Evolutionary conservation across 2,888 invertebrate genomes (phyloP).

Genomic region (Crematogaster levior): DNA sequence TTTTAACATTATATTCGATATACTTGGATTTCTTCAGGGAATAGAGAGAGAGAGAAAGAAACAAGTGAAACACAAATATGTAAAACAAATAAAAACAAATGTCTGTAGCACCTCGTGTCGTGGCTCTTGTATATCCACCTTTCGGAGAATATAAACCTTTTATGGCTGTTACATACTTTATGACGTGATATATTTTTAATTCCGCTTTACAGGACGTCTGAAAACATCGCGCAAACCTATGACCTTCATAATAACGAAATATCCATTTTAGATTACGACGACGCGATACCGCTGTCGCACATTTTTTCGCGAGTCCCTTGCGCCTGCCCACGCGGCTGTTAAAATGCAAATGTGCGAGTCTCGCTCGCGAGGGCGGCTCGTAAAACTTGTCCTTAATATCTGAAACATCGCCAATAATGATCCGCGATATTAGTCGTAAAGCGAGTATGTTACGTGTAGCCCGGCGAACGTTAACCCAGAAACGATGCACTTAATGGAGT

Average conservation of each 20-base stretch:
- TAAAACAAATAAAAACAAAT: not conserved
- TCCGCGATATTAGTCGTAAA: conserved; percentile 43
- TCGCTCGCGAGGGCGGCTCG: not conserved
- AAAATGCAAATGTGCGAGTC: conserved; percentile 38
- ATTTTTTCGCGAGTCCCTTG: not conserved
- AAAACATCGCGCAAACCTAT: not conserved
- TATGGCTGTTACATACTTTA: not conserved
- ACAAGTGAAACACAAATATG: not conserved
- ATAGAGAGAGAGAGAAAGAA: too few species aligned
- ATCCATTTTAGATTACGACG: conserved; percentile 24
- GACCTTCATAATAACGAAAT: conserved; percentile 12
- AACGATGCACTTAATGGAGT: conserved; percentile 22
- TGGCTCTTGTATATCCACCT: not conserved
- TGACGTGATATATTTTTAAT: conserved; percentile 17
- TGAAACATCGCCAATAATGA: conserved; percentile 40
- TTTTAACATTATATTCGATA: too few species aligned
- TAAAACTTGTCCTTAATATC: conserved; percentile 34
- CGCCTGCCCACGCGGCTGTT: conserved; percentile 1
- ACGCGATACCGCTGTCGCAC: not conserved
- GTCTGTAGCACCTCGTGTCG: too few species aligned
- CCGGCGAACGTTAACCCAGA: conserved; percentile 34
- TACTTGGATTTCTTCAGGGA: not conserved
- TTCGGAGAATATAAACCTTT: not conserved
- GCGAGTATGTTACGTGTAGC: conserved; percentile 1
- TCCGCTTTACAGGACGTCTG: not conserved